Percentiles rank a stretch among this genome's conserved stretches.
These are phyloP conservation scores for Danionella cerebrum DNA, from an alignment of 2,113 vertebrate genomes.

Conservation along the genomic window DNA sequence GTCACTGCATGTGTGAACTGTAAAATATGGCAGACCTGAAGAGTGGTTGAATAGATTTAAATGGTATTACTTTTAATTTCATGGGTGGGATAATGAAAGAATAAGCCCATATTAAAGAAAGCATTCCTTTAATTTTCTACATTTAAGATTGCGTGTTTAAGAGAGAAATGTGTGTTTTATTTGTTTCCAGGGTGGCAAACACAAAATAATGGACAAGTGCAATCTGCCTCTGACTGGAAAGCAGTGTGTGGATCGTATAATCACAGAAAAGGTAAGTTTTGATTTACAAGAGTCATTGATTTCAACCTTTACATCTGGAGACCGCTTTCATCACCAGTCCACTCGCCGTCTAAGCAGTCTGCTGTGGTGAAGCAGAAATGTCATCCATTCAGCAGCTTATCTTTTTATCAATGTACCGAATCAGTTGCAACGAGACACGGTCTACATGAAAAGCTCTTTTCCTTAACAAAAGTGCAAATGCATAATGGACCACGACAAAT, in stretches of 20 bases:
- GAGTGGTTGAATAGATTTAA: too few species aligned
- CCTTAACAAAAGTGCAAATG: not conserved
- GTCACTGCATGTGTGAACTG: too few species aligned
- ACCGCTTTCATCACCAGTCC: not conserved
- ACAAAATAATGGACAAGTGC: constrained; percentile 94
- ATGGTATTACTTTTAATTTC: too few species aligned
- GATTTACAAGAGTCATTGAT: not conserved
- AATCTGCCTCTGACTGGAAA: constrained; percentile 88
- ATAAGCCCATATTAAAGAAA: too few species aligned
- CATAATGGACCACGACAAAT: constrained; percentile 19
- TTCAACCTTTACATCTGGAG: not conserved
- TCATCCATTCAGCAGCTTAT: not conserved
- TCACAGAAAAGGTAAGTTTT: constrained; percentile 88
- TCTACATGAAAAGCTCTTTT: not conserved
- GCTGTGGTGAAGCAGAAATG: not conserved
- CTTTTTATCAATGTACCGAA: not conserved
- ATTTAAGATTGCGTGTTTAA: too few species aligned
- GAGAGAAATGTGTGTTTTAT: not conserved
- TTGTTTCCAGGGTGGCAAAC: constrained; percentile 75
- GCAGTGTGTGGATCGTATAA: constrained; percentile 90
- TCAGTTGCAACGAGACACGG: not conserved
- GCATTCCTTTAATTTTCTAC: too few species aligned
- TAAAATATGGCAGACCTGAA: too few species aligned
- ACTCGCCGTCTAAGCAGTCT: not conserved
- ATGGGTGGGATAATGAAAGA: too few species aligned